Base-by-base conservation (phyloP, 2,888 invertebrate species). In the Drosophila mayaguana region DNA sequence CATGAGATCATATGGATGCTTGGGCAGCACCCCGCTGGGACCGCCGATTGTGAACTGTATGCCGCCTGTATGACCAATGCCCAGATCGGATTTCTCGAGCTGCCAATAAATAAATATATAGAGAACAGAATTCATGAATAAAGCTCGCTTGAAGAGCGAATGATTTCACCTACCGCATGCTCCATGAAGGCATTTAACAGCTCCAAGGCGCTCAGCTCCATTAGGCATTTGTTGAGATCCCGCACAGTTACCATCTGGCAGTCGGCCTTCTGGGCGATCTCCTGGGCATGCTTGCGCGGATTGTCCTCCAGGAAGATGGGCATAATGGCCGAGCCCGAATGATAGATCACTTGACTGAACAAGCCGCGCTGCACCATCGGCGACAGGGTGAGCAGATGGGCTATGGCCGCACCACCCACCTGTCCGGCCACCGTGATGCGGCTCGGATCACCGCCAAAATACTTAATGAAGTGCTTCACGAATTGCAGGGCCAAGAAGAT, bases 371-470 rank as follows among this genome's bases (percentile, higher is more conserved):
- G 88, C 25, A 91, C 93, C 60, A 93, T 88, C 32, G 93, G 93
- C 64, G 93, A 93, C 8, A 93, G 80, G 1, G 93, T 89, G 38
- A 94, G 89, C 14, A 93, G 88, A 32, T 93, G 93, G 0, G 93
- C 94, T 2, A 94, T 93, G 5, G 93, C 93, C 0, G 93, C 93
- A 3, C 94, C 94, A 2, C 94, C 94, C 75, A 94, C 94, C 79
- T 94, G 94, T 0, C 94, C 94, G 40, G 94, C 93, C 14, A 94
- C 86, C 0, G 94, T 94, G 0, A 94, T 92, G 28, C 85, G 89
- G 14, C 73, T 72, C 1, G 93, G 91, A 86, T 94, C 93, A 0
- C 94, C 94, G 12, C 94, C 94, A 73, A 94, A 94, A 63, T 90
- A 77, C 34, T 83, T 79, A n/a, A 94, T 94, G 22, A 92, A 92